Base-by-base conservation (phyloP, 2,113 vertebrate genomes). In the Trematocara unimaculatum region DNA sequence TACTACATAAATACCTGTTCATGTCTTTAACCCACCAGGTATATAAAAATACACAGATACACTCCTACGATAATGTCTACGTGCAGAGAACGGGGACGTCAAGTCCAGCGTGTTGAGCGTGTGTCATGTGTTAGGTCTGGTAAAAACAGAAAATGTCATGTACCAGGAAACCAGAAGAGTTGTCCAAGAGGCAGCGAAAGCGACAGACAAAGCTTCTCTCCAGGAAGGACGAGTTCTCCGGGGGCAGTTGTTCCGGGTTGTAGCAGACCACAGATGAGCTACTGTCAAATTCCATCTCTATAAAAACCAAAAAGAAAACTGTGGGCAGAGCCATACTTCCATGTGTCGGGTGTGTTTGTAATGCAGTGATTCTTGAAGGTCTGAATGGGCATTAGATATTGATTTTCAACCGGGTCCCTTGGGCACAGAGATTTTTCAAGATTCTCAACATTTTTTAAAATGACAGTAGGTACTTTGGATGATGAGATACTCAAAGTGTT, bases 161-260 rank as follows among this genome's bases (percentile, higher is more conserved):
- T 86, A 99, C 98, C 96, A 99, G 95, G 83, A 99, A 99, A 54
- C 98, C 98, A 11, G 98, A 99, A 8, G 98, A 99, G 94, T 98
- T 99, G 95, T 99, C 98, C 85, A 98, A 91, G 1, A 99, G 97
- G 93, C 98, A 99, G 86, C 98, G 96, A 77, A 99, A 97, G 80
- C 98, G 97, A 88, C 98, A 99, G 42, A 98, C 82, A 45, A 99
- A 99, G 91, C 95, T 97, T 81, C 98, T 95, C 94, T 99, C 98
- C 94, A 99, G 97, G 92, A 97, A 98, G 20, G 97, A 96, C 2
- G 97, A 97, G 91, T 98, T 98, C 90, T 99, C 98, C 5, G 97
- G 97, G 87, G 98, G 98, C 89, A 98, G 97, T 56, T 98, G 97
- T 3, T 98, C 97, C 3, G 97, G 94, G 42, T 94, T 97, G 88